These are phyloP conservation scores for Taenioides sp. DNA, from an alignment of 2,797 vertebrate genomes.

Conservation along the genomic window DNA sequence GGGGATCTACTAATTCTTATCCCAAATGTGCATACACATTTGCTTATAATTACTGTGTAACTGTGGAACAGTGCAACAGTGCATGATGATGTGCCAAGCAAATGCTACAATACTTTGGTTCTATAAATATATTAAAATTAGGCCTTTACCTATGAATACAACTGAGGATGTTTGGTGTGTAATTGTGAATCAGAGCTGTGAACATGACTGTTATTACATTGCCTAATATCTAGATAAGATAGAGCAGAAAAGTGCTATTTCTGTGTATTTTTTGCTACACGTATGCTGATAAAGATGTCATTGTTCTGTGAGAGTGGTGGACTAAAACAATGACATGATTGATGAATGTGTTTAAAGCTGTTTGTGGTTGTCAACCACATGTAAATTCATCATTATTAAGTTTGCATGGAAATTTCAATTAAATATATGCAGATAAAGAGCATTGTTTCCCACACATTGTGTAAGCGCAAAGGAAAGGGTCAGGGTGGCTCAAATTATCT, in stretches of 20 bases:
- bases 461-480: neutral
- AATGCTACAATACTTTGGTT: conserved; percentile 17
- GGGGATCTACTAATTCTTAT: conserved; percentile 47
- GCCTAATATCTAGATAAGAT: neutral
- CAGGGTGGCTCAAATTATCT: neutral
- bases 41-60: conserved; percentile 25
- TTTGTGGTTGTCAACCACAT: neutral
- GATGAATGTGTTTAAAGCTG: neutral
- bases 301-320: neutral
- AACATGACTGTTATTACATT: neutral
- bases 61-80: conserved; percentile 41
- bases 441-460: neutral
- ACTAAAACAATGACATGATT: neutral
- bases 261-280: neutral
- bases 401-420: neutral
- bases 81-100: conserved; percentile 58
- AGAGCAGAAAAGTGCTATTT: neutral
- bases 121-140: conserved; percentile 16
- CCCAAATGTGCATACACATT: conserved; percentile 27
- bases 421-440: neutral
- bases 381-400: neutral
- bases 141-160: conserved; percentile 6
- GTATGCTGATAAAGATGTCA: neutral
- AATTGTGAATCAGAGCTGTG: conserved; percentile 23
- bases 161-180: conserved; percentile 29